A percentile compares a stretch with the other conserved stretches of the same genome.
Conservation (phyloP, 1,140 invertebrate genomes). For the Kradibia gibbosae region DNA sequence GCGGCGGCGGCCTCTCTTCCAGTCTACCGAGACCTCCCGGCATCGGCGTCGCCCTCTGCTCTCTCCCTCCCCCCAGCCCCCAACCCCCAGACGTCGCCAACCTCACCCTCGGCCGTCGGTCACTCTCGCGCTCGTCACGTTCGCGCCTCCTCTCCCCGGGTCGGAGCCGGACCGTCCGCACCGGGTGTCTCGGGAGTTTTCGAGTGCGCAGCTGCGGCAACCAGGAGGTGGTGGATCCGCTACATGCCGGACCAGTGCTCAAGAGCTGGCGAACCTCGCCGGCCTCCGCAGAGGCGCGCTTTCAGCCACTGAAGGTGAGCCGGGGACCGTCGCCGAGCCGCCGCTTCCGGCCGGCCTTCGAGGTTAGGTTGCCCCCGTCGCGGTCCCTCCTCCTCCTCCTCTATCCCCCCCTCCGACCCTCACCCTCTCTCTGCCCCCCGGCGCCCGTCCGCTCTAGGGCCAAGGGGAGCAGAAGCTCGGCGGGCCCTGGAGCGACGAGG, state of each 20-base stretch:
- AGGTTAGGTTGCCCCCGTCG: constrained; percentile 6
- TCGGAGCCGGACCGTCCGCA: too few species aligned
- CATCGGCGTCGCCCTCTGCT: constrained; percentile 55
- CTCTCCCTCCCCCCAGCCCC: too few species aligned
- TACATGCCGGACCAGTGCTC: background rate
- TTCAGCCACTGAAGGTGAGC: background rate
- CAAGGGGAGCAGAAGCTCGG: background rate
- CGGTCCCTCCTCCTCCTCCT: too few species aligned
- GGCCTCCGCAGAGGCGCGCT: background rate
- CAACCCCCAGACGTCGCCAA: too few species aligned
- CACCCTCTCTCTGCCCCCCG: too few species aligned
- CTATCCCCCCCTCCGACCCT: too few species aligned
- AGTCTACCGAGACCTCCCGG: background rate
- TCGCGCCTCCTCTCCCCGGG: too few species aligned
- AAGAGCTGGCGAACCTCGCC: background rate
- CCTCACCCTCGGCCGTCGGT: too few species aligned
- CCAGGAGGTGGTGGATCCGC: background rate
- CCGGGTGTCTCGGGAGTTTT: too few species aligned
- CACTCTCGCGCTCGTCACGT: too few species aligned
- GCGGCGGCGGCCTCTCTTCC: background rate
- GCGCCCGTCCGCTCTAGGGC: too few species aligned
- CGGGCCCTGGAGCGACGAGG: too few species aligned
- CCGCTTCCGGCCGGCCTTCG: background rate
- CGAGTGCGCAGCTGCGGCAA: background rate
- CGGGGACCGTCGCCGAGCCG: background rate